Evolutionary conservation across 2,888 invertebrate genomes (phyloP).

Genomic region (Thecophora atra): DNA sequence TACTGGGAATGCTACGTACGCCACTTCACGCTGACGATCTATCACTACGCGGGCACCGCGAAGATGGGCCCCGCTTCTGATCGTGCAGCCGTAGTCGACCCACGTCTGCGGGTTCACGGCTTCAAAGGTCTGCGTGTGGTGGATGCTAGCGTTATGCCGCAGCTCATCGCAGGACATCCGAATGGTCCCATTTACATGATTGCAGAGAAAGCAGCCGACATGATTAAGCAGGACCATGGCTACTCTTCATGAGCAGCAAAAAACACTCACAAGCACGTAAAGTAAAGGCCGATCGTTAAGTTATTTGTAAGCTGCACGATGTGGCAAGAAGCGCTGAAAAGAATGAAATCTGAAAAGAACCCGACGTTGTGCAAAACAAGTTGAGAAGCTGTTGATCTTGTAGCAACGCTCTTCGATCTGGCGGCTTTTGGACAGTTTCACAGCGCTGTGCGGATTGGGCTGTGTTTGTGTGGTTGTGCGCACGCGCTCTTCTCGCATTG

Average conservation of each 20-base stretch:
- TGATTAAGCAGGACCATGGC: constrained; percentile 68
- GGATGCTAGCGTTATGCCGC: constrained; percentile 69
- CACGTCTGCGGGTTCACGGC: constrained; percentile 69
- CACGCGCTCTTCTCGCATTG: constrained; percentile 33
- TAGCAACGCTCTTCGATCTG: constrained; percentile 14
- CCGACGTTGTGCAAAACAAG: not conserved
- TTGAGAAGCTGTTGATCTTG: constrained; percentile 13
- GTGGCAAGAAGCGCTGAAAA: not conserved
- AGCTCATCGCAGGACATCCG: constrained; percentile 68
- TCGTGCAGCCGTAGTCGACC: constrained; percentile 73
- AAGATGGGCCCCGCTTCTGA: constrained; percentile 74
- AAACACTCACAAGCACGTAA: not conserved
- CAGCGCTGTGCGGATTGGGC: constrained; percentile 22
- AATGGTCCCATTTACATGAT: constrained; percentile 70
- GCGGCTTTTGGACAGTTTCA: constrained; percentile 1
- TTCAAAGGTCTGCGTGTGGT: constrained; percentile 68
- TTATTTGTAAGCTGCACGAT: not conserved
- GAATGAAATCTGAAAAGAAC: not conserved
- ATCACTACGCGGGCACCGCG: constrained; percentile 73
- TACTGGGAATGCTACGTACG: constrained; percentile 75
- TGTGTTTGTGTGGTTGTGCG: constrained; percentile 3
- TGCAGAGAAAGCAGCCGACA: constrained; percentile 70
- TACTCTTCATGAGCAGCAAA: not conserved
- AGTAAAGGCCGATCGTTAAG: not conserved
- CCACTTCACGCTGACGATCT: constrained; percentile 72